Conservation (phyloP, 2,113 vertebrate species). For the Pyxicephalus adspersus region DNA sequence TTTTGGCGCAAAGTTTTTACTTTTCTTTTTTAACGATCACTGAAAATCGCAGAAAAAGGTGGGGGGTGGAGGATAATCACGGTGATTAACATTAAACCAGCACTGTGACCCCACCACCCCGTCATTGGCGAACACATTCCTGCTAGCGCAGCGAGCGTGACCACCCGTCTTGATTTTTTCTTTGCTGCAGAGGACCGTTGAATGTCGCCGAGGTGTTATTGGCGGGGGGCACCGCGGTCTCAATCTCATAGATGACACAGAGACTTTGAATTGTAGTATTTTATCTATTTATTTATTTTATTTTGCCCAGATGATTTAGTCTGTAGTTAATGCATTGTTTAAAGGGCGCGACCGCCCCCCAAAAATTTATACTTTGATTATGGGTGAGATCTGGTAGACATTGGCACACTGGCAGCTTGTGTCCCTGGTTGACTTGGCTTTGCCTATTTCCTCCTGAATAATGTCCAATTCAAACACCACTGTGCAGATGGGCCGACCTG, state of each 20-base stretch:
- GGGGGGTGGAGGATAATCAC: too few relatives aligned
- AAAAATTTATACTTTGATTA: too few relatives aligned
- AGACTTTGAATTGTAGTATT: neutral
- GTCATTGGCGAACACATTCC: constrained; percentile 10
- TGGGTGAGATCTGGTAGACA: too few relatives aligned
- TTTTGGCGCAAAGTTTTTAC: neutral
- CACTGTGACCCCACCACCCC: neutral
- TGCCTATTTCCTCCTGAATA: too few relatives aligned
- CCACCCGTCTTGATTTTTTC: neutral
- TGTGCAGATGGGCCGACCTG: too few relatives aligned
- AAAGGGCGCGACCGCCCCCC: neutral
- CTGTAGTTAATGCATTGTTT: neutral
- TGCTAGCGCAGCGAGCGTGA: neutral
- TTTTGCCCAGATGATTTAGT: neutral
- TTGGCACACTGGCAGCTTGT: too few relatives aligned
- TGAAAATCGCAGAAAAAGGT: too few relatives aligned
- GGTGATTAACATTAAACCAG: neutral
- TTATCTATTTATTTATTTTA: constrained; percentile 51
- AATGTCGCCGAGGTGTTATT: neutral
- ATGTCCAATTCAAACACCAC: too few relatives aligned
- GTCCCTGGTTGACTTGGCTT: too few relatives aligned
- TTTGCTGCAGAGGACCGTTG: neutral
- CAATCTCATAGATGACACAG: neutral
- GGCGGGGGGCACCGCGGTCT: neutral
- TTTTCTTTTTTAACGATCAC: neutral